Evolutionary conservation across 2,888 invertebrate genomes (phyloP).

Genomic region (Drosophila nr. perissopoda): DNA sequence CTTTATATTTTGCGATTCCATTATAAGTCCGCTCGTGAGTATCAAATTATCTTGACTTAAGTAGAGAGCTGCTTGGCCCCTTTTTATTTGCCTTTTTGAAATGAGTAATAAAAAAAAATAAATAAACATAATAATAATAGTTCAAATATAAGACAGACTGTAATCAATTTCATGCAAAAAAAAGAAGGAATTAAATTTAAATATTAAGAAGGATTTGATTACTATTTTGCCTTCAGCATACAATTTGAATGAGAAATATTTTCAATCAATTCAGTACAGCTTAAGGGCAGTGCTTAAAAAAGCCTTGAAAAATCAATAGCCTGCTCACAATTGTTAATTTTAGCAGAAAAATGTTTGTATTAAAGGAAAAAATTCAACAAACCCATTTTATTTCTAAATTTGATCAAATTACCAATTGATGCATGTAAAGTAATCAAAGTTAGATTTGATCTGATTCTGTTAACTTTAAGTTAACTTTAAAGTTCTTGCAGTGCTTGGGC

Average conservation of each 20-base stretch:
- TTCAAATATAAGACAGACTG: background rate
- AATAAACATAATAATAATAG: background rate
- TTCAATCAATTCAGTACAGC: background rate
- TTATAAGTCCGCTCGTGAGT: background rate
- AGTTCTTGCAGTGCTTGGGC: conserved; percentile 36
- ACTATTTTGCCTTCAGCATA: background rate
- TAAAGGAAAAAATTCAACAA: background rate
- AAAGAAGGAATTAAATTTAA: background rate
- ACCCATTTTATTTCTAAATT: background rate
- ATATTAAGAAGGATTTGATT: background rate
- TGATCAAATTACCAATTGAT: conserved; percentile 20
- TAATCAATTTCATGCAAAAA: background rate
- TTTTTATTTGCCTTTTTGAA: background rate
- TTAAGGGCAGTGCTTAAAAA: background rate
- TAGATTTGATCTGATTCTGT: conserved; percentile 52
- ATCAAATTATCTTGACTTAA: background rate
- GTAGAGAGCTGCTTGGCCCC: background rate
- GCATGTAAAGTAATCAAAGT: conserved; percentile 61
- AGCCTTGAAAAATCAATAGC: background rate
- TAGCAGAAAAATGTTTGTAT: background rate
- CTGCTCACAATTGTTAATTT: background rate
- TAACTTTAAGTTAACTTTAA: conserved; percentile 58
- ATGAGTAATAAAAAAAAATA: background rate
- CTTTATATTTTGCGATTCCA: background rate
- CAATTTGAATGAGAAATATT: background rate